Base-by-base conservation (phyloP, 2,888 invertebrate genomes). In the Drosophila differens region DNA sequence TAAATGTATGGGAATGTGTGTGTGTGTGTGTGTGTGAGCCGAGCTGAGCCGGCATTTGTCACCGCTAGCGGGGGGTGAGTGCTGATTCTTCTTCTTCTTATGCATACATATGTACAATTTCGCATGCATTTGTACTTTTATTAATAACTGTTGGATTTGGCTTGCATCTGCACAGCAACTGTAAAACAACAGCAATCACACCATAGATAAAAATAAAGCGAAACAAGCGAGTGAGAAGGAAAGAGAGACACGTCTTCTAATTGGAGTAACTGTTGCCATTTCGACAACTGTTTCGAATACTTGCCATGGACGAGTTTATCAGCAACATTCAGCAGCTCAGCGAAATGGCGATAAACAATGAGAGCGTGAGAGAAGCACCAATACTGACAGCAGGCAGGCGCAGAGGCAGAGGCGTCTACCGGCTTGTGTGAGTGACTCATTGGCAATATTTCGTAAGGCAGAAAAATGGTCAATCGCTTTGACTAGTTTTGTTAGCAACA, bases 351-450 rank as follows among this genome's bases (percentile, higher is more conserved):
- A 76, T 67, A 76, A 68, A 60, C 60, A 63, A 44, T 53, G 62
- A 65, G 64, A 80, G 57, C 61, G 62, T 63, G 59, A 74, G 78
- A 74, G 78, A 37, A 68, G 65, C 37, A 58, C 47, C 22, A 64
- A 53, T 51, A 55, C n/a, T 52, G 30, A 4, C 44, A 58, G 22
- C 55, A 55, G 19, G 35, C 54, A 39, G 14, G 32, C 30, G 52
- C 57, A 49, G 47, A 60, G 69, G 44, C 63, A 53, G 57, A 69
- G 76, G 52, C 67, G 70, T 55, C 65, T 68, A 65, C 62, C 79
- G 79, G 79, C 79, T 81, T 62, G 53, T 28, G 28, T 49, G 64
- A 71, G 65, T 79, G 73, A 79, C 73, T 78, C 81, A 81, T 68
- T 66, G 76, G 58, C 59, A 67, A 62, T 47, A 25, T 68, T 80